These are phyloP conservation scores for Clavelina lepadiformis DNA, from an alignment of 23 tunicate genomes.

Conservation along the genomic window DNA sequence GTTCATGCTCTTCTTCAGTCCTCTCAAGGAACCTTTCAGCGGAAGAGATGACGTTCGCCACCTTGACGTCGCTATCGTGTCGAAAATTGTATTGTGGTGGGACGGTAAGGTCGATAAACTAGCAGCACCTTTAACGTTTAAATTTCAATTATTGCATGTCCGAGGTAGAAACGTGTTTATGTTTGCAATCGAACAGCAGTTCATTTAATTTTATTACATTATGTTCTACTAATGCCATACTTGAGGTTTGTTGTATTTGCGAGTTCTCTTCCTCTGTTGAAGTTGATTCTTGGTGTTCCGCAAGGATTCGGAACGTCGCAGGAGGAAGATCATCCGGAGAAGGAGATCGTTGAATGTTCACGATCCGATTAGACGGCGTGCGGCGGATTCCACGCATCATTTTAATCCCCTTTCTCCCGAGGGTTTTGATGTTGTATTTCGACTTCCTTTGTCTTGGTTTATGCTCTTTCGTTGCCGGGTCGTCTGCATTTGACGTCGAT, in stretches of 20 bases:
- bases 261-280: no score
- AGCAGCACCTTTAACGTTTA: no score
- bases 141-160: no score
- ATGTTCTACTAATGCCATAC: no score
- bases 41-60: constrained; percentile 33
- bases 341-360: no score
- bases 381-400: constrained; percentile 19
- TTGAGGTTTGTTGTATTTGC: no score
- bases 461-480: background rate
- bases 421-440: constrained; percentile 18
- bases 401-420: constrained; percentile 12
- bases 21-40: constrained; percentile 3
- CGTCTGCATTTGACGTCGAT: background rate
- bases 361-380: constrained; percentile 2
- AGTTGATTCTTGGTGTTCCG: no score
- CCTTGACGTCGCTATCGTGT: background rate
- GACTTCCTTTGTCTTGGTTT: constrained; percentile 7
- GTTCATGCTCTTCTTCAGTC: constrained; percentile 6
- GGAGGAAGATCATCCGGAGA: no score
- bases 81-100: background rate
- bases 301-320: no score
- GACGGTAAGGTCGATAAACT: constrained; percentile 23
- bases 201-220: no score
- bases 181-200: no score
- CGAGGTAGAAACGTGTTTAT: no score